These are phyloP conservation scores for Gavia stellata DNA, from an alignment of 2,113 vertebrate species.

Conservation along the genomic window DNA sequence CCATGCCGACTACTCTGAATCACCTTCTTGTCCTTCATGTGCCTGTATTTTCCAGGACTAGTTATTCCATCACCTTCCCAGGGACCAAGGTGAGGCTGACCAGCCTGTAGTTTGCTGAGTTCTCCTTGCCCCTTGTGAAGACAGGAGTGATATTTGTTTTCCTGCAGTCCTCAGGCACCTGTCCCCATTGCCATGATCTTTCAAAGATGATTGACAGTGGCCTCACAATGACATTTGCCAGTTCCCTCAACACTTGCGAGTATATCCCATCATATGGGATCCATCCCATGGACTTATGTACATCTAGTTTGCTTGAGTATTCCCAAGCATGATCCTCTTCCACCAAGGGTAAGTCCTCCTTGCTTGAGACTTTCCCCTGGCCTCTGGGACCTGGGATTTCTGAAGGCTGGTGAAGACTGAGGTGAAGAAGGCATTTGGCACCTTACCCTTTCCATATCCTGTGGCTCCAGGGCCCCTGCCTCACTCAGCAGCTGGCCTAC, in stretches of 20 bases:
- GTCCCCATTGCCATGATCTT: not conserved
- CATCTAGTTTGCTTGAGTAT: not conserved
- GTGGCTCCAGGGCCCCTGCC: not conserved
- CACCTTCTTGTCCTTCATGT: not conserved
- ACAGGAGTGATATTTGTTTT: not conserved
- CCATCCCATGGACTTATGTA: rapidly evolving
- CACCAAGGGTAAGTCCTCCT: not conserved
- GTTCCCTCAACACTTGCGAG: not conserved
- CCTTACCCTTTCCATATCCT: not conserved
- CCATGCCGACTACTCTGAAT: not conserved
- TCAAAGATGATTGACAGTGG: not conserved
- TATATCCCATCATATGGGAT: not conserved
- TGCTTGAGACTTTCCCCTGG: not conserved
- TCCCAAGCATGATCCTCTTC: not conserved
- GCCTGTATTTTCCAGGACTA: not conserved
- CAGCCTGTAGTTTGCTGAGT: not conserved
- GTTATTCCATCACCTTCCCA: not conserved
- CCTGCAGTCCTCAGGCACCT: not conserved
- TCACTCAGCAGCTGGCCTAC: not conserved
- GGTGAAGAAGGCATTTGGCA: not conserved
- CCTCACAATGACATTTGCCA: not conserved
- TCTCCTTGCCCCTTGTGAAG: not conserved
- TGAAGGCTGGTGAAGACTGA: not conserved
- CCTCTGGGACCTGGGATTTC: not conserved
- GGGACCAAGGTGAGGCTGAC: not conserved